Evolutionary conservation across 1,140 invertebrate genomes (phyloP), one percentile per base, ranked within the genome.

Genomic region (Mylabris phalerata): DNA sequence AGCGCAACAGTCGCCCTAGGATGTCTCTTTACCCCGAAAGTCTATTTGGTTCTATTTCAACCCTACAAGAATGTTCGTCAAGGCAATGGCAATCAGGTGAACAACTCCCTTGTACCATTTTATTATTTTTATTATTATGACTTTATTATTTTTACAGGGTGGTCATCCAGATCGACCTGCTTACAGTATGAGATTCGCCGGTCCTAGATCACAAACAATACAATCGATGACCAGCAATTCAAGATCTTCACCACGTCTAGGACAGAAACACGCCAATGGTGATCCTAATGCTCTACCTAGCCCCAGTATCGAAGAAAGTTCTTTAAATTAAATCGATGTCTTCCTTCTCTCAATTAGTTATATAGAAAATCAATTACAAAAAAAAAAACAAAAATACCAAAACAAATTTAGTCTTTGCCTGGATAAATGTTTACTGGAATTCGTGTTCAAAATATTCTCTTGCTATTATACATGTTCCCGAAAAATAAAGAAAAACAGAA

Each of bases 21-120:
- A 13, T 90, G 88, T 67, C 78, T 91, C 0, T 91, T 91, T 73
- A 83, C 82, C 2, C 89, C 89, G 1, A 91, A 91, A 73, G 81
- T 91, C 41, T 87, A 88, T 67, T 80, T 89, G 42, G 82, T 89
- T 10, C 73, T 89, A 19, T 87, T 88, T 70, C 86, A 89, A 68
- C 87, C 87, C 0, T 83, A 87, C 69, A 90, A 89, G 65, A 89
- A 89, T 66, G 82, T 87, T 0, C 78, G 87, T 3, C 76, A 78
- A 50, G 78, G 76, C 19, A 75, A 75, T 49, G 68, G 74, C 7
- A 76, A 75, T 46, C 66, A 62, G 59, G 65, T 70, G 64, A 57
- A 55, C 50, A 10, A 56, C 45, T 40, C 45, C 19, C 7, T 4
- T 19, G 19, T 19, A 19, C 19, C 19, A 19, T 19, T 19, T 42